phyloP scores from a whole-genome alignment of 2,797 vertebrate genomes.

The Sciurus carolinensis region DNA sequence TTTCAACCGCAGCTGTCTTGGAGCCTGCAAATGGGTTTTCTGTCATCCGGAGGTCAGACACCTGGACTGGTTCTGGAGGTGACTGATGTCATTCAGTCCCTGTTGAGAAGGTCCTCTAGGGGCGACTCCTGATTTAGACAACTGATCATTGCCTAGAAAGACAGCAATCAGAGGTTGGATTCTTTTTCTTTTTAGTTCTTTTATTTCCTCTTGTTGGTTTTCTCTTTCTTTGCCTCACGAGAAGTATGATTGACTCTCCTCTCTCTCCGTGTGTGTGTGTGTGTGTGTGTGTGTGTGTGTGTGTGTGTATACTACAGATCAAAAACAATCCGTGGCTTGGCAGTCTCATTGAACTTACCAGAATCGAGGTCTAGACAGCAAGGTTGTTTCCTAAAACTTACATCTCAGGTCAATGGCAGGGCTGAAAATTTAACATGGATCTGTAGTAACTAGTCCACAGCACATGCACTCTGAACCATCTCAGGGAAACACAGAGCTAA shows the following conservation, averaged over 20 bases:
- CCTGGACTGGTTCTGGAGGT: neutral
- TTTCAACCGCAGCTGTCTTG: neutral
- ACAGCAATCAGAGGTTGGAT: neutral
- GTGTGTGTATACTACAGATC: neutral
- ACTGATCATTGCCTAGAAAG: neutral
- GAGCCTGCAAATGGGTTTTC: neutral
- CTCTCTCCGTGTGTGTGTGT: too few relatives aligned
- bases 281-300: too few relatives aligned
- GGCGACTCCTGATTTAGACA: neutral
- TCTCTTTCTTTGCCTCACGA: neutral
- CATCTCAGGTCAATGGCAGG: neutral
- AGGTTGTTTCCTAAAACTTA: neutral
- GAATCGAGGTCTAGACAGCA: neutral
- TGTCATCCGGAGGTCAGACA: neutral
- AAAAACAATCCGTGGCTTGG: neutral
- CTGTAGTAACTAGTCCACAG: neutral
- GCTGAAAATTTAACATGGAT: neutral
- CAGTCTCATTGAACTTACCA: conserved; percentile 19
- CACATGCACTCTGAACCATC: neutral
- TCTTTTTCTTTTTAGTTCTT: neutral
- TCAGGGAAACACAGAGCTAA: conserved; percentile 28
- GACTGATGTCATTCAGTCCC: neutral
- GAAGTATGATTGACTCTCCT: neutral
- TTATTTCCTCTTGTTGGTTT: neutral
- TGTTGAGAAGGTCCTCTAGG: neutral